Evolutionary conservation across 2,888 invertebrate genomes (phyloP), one percentile per base, ranked within the genome.

Genomic region (Cenopis cana): DNA sequence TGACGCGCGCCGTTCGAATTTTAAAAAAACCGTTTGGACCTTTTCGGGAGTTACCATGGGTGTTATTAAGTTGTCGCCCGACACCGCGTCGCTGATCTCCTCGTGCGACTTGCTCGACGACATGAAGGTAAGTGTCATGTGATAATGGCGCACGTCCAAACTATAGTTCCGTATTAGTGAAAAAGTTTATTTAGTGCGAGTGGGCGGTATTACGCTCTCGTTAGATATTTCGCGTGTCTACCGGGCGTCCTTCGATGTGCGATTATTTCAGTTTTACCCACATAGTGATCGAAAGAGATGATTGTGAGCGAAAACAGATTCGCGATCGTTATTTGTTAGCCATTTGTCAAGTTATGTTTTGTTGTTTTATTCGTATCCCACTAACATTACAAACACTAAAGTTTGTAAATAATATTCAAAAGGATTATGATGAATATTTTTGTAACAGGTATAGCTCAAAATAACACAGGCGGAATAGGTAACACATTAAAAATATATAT

Each of bases 71-170:
- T 84, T 92, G 84, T 86, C 85, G 78, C 87, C 90, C 74, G 93
- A 93, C 84, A 85, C 91, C 78, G 87, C 87, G 75, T 87, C 88
- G 78, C 87, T 92, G 75, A 88, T 91, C 85, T 92, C 93, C 64
- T 92, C 80, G 50, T 93, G 93, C 77, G 93, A 93, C 75, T 82
- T 93, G 87, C 91, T 93, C 86, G 93, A 93, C 79, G 93, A 93
- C 74, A 90, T 93, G 90, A 90, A 89, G 92, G 93, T 93, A 85
- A 89, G 90, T 79, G 73, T 80, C 85, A 84, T 86, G 84, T 87
- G 85, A 86, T 82, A 74, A 76, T 87, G 86, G 85, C 85, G 78
- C 69, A 68, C 74, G 77, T 84, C 87, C 87, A 87, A 84, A 36
- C 73, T 73, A 8, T 68, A 77, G 81, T 83, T 81, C 83, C 81